Base-by-base conservation (phyloP, 2,797 vertebrate species). In the Gambusia yucatana region DNA sequence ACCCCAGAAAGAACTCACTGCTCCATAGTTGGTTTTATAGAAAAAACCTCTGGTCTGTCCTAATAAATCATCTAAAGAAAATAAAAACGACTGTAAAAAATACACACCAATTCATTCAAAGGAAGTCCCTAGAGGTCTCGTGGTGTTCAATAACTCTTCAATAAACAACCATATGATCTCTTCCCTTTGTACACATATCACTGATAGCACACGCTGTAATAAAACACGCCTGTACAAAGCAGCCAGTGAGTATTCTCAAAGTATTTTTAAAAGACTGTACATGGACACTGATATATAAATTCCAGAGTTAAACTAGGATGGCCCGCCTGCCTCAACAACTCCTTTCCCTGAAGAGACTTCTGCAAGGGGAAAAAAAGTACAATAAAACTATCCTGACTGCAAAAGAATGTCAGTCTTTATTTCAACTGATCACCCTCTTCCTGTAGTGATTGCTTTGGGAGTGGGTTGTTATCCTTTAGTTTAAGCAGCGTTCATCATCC, bases 291-390 rank as follows among this genome's bases (percentile, higher is more conserved):
- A 43, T 61, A 77, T 79, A 82, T 41, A 67, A 39, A 25, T 36
- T 3, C 61, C 4, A 55, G 3, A 47, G 39, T 22, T 22, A 36
- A 75, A 50, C 70, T 71, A 28, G 72, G 30, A 82, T 46, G 84
- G 77, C 87, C 69, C 84, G 77, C 87, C 69, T 84, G 86, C 83
- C 82, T 84, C 63, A 91, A 82, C 61, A 85, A 78, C 83, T 77
- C 77, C 78, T 75, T 80, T 77, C 79, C 91, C 89, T 79, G 44
- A 17, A 91, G 93, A 85, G 67, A 78, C 63, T 72, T 82, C 79
- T n/a, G 65, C 80, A 76, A 86, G 33, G 33, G 33, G 73, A 78
- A 87, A 90, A 69, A 91, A 87, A 50, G 74, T 33, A 10, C 36
- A 33, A 52, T 73, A 52, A 86, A 89, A 89, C n/a, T n/a, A 84